Evolutionary conservation across 2,797 vertebrate species (phyloP), one percentile per base, ranked within the genome.

Genomic region (Periophthalmus magnuspinnatus): DNA sequence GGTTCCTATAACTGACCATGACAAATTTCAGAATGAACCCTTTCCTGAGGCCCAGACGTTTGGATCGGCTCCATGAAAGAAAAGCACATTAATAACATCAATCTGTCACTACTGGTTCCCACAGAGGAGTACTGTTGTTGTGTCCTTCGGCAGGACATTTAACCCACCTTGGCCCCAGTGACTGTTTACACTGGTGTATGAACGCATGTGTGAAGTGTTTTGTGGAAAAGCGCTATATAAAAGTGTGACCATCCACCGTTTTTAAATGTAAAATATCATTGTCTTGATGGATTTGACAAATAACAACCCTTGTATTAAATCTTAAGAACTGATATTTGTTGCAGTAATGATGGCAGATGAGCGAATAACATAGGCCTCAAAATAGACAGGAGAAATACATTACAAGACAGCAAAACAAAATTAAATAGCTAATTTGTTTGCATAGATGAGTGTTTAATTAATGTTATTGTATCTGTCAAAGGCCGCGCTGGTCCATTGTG

Each of bases 371-470:
- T n/a, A 56, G 68, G 5, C 5, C 17, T 50, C 21, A 21, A n/a
- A 22, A 54, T 52, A 10, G 38, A 54, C 19, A 54, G 21, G n/a
- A 11, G 7, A 54, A 54, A 54, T 54, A 54, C 52, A 54, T 21
- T 9, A 54, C n/a, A 22, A 22, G 8, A 54, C 45, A 45, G 32
- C 34, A 71, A 14, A 66, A 48, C 73, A 9, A 54, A n/a, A 52
- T 21, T 13, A 32, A 28, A 58, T 22, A 32, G 28, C 5, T 16
- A 81, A 87, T 84, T 76, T 79, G 74, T 84, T 84, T 84, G 72
- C 68, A 83, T 68, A 70, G 76, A 86, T 78, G 79, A 81, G 75
- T 73, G 84, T 87, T 87, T 83, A 67, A 81, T 88, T 84, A 83
- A 88, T 83, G 75, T 85, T 80, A 80, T 75, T 80, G 71, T 73